Percentiles rank a stretch among this genome's conserved stretches.
phyloP scores from a whole-genome alignment of 2,888 invertebrate species.

The Leptura quadrifasciata region DNA sequence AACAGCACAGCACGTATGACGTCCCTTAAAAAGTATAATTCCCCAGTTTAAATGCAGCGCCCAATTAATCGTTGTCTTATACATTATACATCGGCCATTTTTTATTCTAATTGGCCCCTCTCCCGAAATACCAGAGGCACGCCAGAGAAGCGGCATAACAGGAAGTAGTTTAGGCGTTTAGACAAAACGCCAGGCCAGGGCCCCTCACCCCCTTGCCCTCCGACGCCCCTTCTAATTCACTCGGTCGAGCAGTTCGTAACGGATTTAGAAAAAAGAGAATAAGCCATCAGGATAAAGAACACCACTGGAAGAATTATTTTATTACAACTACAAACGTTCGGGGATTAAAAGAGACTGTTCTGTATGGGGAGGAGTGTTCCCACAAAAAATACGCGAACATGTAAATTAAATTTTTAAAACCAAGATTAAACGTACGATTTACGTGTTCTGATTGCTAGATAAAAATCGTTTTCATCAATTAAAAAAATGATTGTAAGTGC shows the following conservation, averaged over 20 bases:
- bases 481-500: no score
- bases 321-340: constrained; percentile 25
- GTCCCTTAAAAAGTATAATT: neutral
- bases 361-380: neutral
- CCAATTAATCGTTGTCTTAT: constrained; percentile 1
- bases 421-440: neutral
- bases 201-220: constrained; percentile 39
- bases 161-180: constrained; percentile 58
- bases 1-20: neutral
- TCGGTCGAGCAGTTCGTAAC: constrained; percentile 55
- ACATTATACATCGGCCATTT: constrained; percentile 4
- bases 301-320: constrained; percentile 35
- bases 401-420: constrained; percentile 9
- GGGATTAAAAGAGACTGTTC: constrained; percentile 12
- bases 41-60: neutral
- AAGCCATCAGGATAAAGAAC: constrained; percentile 46
- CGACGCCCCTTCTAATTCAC: constrained; percentile 54
- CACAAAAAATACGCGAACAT: constrained; percentile 12
- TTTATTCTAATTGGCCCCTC: neutral
- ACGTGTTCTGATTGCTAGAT: neutral
- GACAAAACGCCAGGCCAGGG: constrained; percentile 56
- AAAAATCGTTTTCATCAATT: constrained; percentile 1
- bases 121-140: constrained; percentile 22
- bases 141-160: constrained; percentile 52
- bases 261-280: constrained; percentile 54